phyloP scores from a whole-genome alignment of 2,113 vertebrate species.

The Castor canadensis region DNA sequence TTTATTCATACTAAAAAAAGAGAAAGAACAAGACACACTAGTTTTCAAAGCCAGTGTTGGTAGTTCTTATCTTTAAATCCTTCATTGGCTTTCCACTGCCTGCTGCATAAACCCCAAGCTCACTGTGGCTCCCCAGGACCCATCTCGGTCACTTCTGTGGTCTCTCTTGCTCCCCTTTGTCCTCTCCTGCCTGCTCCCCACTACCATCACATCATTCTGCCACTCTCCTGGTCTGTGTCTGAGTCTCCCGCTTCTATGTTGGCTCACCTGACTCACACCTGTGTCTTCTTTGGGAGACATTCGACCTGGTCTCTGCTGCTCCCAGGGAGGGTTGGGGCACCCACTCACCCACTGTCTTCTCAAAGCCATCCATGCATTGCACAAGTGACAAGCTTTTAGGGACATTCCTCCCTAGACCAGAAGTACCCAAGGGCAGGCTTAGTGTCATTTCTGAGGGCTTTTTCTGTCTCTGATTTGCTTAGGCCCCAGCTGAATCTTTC shows the following conservation, averaged over 20 bases:
- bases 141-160: neutral
- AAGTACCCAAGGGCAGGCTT: neutral
- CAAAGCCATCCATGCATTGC: neutral
- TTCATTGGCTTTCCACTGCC: neutral
- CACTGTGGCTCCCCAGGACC: neutral
- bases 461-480: neutral
- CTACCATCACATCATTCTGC: too few relatives aligned
- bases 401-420: neutral
- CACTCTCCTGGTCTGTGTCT: too few relatives aligned
- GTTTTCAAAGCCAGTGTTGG: neutral
- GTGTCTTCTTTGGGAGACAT: neutral
- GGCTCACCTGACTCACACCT: too few relatives aligned
- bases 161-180: fast-evolving
- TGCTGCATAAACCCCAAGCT: too few relatives aligned
- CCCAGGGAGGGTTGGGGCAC: neutral
- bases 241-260: neutral
- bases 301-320: neutral
- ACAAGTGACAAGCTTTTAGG: fast-evolving
- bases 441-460: fast-evolving
- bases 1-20: neutral
- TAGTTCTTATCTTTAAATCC: too few relatives aligned
- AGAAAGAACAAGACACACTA: neutral
- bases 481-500: neutral
- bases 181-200: fast-evolving
- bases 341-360: neutral